These are phyloP conservation scores for Perca fluviatilis DNA, from an alignment of 2,113 vertebrate species.

Conservation along the genomic window DNA sequence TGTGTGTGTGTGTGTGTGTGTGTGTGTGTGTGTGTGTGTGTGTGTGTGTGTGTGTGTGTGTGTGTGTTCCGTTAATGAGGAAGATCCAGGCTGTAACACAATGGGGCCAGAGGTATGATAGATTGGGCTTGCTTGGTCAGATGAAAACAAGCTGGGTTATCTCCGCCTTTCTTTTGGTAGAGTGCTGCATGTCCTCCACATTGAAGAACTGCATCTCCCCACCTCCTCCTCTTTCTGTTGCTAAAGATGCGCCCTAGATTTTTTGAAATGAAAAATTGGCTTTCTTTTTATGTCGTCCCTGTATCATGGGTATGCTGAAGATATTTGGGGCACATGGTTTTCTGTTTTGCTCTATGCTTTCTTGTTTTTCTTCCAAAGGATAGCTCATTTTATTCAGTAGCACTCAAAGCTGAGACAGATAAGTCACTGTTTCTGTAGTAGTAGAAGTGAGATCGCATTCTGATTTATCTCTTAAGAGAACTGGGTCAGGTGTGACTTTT, in stretches of 20 bases:
- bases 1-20: neutral
- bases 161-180: slow-evolving; percentile 8
- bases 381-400: neutral
- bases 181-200: slow-evolving; percentile 1
- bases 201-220: slow-evolving; percentile 37
- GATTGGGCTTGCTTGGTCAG: slow-evolving; percentile 60
- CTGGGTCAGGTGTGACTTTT: slow-evolving; percentile 13
- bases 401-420: neutral
- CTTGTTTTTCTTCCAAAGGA: neutral
- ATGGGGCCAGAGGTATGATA: slow-evolving; percentile 74
- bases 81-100: slow-evolving; percentile 56
- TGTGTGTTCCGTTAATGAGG: slow-evolving; percentile 57
- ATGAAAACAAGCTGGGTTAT: slow-evolving; percentile 54
- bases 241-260: slow-evolving; percentile 58
- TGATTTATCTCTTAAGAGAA: neutral
- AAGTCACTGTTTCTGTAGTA: neutral
- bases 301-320: slow-evolving; percentile 27
- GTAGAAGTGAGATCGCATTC: neutral
- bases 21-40: neutral
- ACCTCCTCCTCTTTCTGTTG: slow-evolving; percentile 38
- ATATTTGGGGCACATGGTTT: slow-evolving; percentile 16
- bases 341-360: neutral
- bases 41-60: neutral
- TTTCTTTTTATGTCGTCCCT: slow-evolving; percentile 31
- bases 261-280: slow-evolving; percentile 47